Percentiles rank a stretch among this genome's conserved stretches.
phyloP scores from a whole-genome alignment of 2,888 invertebrate genomes.

The Pantelozetes paolii region DNA sequence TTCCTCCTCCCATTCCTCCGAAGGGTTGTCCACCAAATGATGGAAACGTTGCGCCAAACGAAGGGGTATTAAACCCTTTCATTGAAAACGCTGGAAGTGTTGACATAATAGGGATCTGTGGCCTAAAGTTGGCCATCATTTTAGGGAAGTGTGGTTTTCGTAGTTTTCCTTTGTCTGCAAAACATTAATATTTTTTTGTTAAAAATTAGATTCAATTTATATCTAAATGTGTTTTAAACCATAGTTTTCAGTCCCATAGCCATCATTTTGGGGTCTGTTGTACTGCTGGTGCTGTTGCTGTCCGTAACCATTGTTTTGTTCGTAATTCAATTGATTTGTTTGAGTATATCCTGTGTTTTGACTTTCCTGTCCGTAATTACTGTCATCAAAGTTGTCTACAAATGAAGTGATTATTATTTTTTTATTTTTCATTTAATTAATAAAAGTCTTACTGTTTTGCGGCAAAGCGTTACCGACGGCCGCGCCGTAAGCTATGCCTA shows the following conservation, averaged over 20 bases:
- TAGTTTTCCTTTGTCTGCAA: constrained; percentile 8
- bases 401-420: neutral
- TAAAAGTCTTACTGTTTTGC: constrained; percentile 10
- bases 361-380: constrained; percentile 20
- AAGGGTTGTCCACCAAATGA: neutral
- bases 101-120: constrained; percentile 20
- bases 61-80: constrained; percentile 1
- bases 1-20: neutral
- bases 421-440: neutral
- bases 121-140: constrained; percentile 27
- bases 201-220: neutral
- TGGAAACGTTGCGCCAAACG: constrained; percentile 10
- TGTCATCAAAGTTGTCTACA: constrained; percentile 8
- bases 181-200: neutral
- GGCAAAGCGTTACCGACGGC: constrained; percentile 30
- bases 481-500: constrained; percentile 26
- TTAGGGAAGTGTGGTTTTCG: constrained; percentile 16
- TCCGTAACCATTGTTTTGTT: constrained; percentile 8
- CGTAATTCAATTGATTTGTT: constrained; percentile 18
- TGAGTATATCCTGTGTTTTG: constrained; percentile 26
- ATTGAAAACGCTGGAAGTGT: constrained; percentile 18
- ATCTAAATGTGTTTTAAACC: neutral
- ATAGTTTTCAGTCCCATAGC: neutral
- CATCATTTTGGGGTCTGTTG: neutral
- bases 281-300: neutral